Percentiles rank a stretch among this genome's conserved stretches.
Conservation (phyloP, 2,888 invertebrate genomes). For the Protodeltote pygarga region DNA sequence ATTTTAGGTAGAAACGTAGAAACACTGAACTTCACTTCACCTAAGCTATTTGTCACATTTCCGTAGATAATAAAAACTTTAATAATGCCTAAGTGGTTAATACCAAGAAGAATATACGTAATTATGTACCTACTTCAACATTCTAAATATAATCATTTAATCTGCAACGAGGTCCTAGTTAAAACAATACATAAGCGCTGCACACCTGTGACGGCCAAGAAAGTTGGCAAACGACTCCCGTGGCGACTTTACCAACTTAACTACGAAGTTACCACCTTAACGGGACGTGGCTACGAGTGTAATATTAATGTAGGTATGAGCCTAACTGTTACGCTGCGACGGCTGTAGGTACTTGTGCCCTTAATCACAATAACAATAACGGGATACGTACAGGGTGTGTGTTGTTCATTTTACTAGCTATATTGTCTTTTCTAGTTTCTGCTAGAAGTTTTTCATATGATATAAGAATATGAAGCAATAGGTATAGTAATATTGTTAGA, state of each 20-base stretch:
- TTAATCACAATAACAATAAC: slow-evolving; percentile 78
- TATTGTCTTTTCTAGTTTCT: too few species aligned
- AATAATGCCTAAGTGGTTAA: too few species aligned
- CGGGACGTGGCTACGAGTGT: slow-evolving; percentile 63
- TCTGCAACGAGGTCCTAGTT: background rate
- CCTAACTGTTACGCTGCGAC: slow-evolving; percentile 68
- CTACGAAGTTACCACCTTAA: slow-evolving; percentile 50
- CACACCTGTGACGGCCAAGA: slow-evolving; percentile 45
- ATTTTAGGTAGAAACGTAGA: too few species aligned
- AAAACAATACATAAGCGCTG: slow-evolving; percentile 6
- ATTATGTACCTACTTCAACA: too few species aligned
- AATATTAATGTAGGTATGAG: slow-evolving; percentile 70
- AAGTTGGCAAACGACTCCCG: slow-evolving; percentile 46
- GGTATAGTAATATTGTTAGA: too few species aligned
- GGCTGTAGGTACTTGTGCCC: slow-evolving; percentile 62
- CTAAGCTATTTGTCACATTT: too few species aligned
- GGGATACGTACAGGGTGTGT: slow-evolving; percentile 58
- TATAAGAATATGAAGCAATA: too few species aligned
- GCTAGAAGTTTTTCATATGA: too few species aligned
- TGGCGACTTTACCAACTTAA: slow-evolving; percentile 41
- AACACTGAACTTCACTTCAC: too few species aligned
- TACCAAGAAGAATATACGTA: too few species aligned
- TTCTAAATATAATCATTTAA: too few species aligned
- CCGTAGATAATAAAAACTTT: too few species aligned
- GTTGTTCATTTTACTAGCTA: background rate